A percentile compares a stretch with the other conserved stretches of the same genome.
phyloP scores from a whole-genome alignment of 2,888 invertebrate species.

The Eupithecia exiguata region DNA sequence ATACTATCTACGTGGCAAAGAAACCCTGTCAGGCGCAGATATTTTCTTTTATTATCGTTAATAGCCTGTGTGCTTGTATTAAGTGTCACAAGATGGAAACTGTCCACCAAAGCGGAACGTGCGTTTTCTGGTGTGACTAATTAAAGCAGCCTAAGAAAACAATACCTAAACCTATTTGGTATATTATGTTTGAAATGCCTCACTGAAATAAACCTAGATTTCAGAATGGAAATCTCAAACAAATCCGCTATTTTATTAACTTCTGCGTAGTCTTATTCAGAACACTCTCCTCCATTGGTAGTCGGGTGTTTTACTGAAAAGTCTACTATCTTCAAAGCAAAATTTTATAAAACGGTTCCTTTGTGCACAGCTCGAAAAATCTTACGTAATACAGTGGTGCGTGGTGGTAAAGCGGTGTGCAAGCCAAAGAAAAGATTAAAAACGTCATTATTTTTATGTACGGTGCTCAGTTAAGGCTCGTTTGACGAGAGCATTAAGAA shows the following conservation, averaged over 20 bases:
- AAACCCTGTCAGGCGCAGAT: too few relatives aligned
- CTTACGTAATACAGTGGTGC: too few relatives aligned
- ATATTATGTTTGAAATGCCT: too few relatives aligned
- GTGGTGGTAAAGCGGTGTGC: not conserved
- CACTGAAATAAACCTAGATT: too few relatives aligned
- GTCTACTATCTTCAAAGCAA: not conserved
- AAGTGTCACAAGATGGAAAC: not conserved
- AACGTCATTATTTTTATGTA: not conserved
- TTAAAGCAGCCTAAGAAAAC: too few relatives aligned
- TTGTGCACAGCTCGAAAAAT: not conserved
- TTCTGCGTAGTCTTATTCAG: not conserved
- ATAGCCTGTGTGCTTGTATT: too few relatives aligned
- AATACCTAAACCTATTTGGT: too few relatives aligned
- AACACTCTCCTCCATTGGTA: not conserved
- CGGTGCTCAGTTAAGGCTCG: not conserved
- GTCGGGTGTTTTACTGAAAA: not conserved
- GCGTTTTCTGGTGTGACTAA: not conserved
- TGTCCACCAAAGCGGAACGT: not conserved
- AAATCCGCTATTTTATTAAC: not conserved
- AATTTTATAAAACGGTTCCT: not conserved
- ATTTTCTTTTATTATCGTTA: not conserved
- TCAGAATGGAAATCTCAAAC: not conserved
- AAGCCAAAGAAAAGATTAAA: not conserved
- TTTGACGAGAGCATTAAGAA: not conserved
- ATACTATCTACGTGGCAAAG: too few relatives aligned